A percentile compares a stretch with the other conserved stretches of the same genome.
Evolutionary conservation across 2,888 invertebrate genomes (phyloP).

Genomic region (Drosophila rellima): DNA sequence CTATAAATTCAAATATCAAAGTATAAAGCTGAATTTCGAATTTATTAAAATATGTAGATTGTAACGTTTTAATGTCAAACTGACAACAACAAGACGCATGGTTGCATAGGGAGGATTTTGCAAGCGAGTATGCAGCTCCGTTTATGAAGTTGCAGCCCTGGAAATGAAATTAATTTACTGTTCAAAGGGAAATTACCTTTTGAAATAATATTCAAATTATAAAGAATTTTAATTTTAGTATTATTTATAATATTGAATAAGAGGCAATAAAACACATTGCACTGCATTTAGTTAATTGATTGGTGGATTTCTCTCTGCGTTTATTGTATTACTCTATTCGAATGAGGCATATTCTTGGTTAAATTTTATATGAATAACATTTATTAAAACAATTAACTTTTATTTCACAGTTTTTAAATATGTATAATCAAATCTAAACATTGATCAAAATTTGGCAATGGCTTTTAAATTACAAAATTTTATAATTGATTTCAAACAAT

Average conservation of each 20-base stretch:
- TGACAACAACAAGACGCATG: neutral
- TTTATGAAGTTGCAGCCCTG: no score
- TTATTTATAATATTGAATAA: no score
- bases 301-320: neutral
- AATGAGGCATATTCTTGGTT: constrained; percentile 1
- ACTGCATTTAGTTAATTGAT: no score
- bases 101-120: neutral
- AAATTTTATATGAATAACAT: constrained; percentile 37
- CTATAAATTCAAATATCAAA: neutral
- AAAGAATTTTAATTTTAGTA: no score
- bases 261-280: no score
- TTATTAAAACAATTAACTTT: constrained; percentile 35
- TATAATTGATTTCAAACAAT: constrained; percentile 23
- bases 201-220: no score
- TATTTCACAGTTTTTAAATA: constrained; percentile 35
- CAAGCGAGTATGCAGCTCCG: neutral
- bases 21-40: neutral
- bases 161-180: neutral
- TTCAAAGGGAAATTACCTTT: no score
- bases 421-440: constrained; percentile 31
- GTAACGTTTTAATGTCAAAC: neutral
- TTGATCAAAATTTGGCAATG: constrained; percentile 52
- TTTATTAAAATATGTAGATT: neutral
- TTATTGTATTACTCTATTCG: neutral
- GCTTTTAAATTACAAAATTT: constrained; percentile 27